These are phyloP conservation scores for Eudasyphora cyanicolor DNA, from an alignment of 2,888 invertebrate species.

Conservation along the genomic window DNA sequence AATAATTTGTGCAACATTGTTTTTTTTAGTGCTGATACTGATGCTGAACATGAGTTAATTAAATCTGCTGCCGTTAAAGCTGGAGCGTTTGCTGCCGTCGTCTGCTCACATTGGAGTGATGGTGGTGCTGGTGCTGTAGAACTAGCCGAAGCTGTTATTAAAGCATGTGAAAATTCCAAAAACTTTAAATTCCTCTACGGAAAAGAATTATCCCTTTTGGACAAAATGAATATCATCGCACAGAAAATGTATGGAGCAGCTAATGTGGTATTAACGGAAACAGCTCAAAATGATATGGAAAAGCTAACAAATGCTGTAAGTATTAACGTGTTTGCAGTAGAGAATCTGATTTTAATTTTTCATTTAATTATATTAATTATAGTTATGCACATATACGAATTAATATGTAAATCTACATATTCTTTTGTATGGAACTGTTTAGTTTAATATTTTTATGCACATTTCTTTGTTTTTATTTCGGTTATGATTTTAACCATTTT, in stretches of 20 bases:
- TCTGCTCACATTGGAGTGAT: slow-evolving; percentile 93
- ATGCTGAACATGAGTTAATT: slow-evolving; percentile 90
- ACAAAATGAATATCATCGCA: slow-evolving; percentile 94
- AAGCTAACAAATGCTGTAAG: slow-evolving; percentile 87
- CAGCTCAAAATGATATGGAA: slow-evolving; percentile 86
- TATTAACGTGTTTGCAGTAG: neutral
- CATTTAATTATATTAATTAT: too few species aligned
- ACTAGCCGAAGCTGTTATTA: slow-evolving; percentile 92
- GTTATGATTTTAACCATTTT: too few species aligned
- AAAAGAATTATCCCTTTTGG: slow-evolving; percentile 85
- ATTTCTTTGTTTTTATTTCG: too few species aligned
- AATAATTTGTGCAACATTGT: neutral
- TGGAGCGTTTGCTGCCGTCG: slow-evolving; percentile 93
- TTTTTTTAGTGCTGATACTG: slow-evolving; percentile 90
- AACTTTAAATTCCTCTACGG: slow-evolving; percentile 87
- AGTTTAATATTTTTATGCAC: too few species aligned
- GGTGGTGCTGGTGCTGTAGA: slow-evolving; percentile 94
- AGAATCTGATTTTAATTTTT: too few species aligned
- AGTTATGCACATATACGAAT: too few species aligned
- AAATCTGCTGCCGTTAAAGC: slow-evolving; percentile 85
- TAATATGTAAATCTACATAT: too few species aligned
- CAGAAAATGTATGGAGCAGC: slow-evolving; percentile 98
- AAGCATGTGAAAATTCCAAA: slow-evolving; percentile 85
- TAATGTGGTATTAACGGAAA: slow-evolving; percentile 87
- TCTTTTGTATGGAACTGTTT: too few species aligned